Evolutionary conservation across 2,113 vertebrate species (phyloP).

Genomic region (Amazona guildingii): DNA sequence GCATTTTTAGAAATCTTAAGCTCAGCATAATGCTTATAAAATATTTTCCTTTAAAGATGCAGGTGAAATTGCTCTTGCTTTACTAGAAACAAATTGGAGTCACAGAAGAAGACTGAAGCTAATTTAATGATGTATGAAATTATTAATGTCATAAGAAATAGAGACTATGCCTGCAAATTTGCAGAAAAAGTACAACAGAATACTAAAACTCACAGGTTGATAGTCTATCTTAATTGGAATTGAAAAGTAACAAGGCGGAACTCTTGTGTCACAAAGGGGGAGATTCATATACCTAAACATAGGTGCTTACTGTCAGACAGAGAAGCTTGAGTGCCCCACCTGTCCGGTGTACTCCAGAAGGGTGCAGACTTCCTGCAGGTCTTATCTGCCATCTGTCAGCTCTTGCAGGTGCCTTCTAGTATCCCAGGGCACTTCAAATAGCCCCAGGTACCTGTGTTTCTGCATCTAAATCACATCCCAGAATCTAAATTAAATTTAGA

Average conservation of each 20-base stretch:
- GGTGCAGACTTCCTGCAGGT: background rate
- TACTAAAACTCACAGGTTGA: background rate
- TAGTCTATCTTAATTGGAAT: background rate
- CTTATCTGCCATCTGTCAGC: background rate
- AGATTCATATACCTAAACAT: background rate
- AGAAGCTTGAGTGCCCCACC: background rate
- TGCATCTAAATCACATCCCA: background rate
- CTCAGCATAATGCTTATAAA: background rate
- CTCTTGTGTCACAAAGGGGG: background rate
- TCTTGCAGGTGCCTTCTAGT: background rate
- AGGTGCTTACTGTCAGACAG: background rate
- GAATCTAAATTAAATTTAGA: constrained; percentile 33
- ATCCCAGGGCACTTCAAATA: background rate
- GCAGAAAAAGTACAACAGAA: background rate
- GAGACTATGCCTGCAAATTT: background rate
- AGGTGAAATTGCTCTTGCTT: constrained; percentile 1
- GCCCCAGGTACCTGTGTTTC: background rate
- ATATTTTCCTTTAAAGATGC: background rate
- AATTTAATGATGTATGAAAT: constrained; percentile 6
- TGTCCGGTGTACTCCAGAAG: background rate
- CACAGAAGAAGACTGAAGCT: background rate
- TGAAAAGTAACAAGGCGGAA: background rate
- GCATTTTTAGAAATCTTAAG: background rate
- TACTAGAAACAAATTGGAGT: background rate
- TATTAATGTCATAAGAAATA: background rate